Conservation (phyloP, 2,888 invertebrate species). For the Homarus gammarus region DNA sequence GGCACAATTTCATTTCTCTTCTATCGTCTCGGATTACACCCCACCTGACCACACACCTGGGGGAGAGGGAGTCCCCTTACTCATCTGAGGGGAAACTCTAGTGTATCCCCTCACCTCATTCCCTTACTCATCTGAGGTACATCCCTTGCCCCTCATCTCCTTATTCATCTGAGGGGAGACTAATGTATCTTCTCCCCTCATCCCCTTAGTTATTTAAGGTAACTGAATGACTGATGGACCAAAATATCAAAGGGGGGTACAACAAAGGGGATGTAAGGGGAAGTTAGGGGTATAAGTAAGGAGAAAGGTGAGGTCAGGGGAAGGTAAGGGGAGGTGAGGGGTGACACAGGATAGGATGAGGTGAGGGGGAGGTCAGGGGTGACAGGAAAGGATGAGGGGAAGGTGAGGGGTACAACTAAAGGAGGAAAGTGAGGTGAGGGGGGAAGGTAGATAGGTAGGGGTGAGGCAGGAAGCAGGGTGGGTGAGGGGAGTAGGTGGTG, state of each 20-base stretch:
- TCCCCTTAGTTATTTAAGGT: too few species aligned
- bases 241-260: too few species aligned
- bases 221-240: too few species aligned
- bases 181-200: neutral
- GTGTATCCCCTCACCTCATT: too few species aligned
- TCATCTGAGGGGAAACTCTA: neutral
- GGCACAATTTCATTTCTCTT: conserved; percentile 52
- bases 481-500: neutral
- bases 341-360: too few species aligned
- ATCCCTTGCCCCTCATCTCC: too few species aligned
- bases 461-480: neutral
- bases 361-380: neutral
- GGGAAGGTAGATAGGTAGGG: too few species aligned
- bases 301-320: too few species aligned
- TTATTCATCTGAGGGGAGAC: conserved; percentile 21
- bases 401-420: neutral
- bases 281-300: too few species aligned
- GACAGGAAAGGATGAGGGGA: neutral
- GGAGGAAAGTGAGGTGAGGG: neutral
- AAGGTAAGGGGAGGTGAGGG: neutral
- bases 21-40: conserved; percentile 54
- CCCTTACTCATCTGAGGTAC: too few species aligned
- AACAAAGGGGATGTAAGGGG: too few species aligned
- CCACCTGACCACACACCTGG: conserved; percentile 54
- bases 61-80: conserved; percentile 1